Conservation (phyloP, 2,888 invertebrate genomes). For the Lobophora halterata region DNA sequence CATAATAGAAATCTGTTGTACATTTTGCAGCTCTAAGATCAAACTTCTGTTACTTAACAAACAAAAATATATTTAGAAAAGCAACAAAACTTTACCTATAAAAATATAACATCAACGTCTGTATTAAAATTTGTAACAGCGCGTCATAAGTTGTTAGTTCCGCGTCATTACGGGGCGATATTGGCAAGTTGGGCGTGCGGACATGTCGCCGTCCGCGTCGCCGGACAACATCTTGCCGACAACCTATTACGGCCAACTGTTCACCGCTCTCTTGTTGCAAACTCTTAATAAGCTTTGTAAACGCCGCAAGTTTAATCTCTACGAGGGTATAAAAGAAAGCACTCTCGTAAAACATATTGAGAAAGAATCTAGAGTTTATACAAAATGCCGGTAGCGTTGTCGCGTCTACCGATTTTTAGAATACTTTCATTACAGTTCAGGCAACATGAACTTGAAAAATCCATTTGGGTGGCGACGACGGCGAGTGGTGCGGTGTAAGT, state of each 20-base stretch:
- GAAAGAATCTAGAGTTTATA: slow-evolving; percentile 20
- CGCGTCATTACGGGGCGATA: slow-evolving; percentile 70
- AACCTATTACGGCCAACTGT: slow-evolving; percentile 74
- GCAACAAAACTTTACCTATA: too few species aligned
- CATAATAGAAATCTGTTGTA: too few species aligned
- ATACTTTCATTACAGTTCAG: slow-evolving; percentile 30
- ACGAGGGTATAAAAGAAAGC: slow-evolving; percentile 27
- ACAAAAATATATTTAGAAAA: too few species aligned
- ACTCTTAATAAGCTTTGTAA: slow-evolving; percentile 52
- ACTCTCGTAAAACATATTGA: slow-evolving; percentile 30
- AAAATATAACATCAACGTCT: slow-evolving; percentile 18
- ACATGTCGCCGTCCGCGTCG: slow-evolving; percentile 54
- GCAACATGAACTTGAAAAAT: slow-evolving; percentile 60
- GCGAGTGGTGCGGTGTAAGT: slow-evolving; percentile 48
- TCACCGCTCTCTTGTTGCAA: slow-evolving; percentile 51
- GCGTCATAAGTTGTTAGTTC: slow-evolving; percentile 55
- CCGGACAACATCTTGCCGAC: slow-evolving; percentile 73
- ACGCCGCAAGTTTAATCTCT: slow-evolving; percentile 33
- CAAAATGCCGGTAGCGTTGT: slow-evolving; percentile 24
- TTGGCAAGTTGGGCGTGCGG: slow-evolving; percentile 70
- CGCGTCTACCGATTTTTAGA: slow-evolving; percentile 20
- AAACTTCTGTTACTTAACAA: too few species aligned
- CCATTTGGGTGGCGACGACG: slow-evolving; percentile 59
- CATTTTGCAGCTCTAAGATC: too few species aligned
- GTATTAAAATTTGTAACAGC: slow-evolving; percentile 47